These are phyloP conservation scores for Diachasmimorpha longicaudata DNA, from an alignment of 1,140 invertebrate species.

Conservation along the genomic window DNA sequence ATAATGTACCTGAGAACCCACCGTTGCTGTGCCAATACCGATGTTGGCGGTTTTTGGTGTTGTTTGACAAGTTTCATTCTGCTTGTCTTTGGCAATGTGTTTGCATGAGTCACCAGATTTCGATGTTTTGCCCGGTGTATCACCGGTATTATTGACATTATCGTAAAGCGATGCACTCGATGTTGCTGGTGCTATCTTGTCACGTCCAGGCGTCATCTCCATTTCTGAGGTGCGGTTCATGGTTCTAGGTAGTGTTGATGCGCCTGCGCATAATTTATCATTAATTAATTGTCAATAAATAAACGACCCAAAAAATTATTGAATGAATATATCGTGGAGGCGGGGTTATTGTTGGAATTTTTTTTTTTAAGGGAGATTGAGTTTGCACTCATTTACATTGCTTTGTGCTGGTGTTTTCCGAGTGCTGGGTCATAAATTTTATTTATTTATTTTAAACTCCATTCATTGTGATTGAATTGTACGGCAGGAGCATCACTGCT, in stretches of 20 bases:
- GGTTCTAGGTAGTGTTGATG: slow-evolving; percentile 82
- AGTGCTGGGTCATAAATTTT: background rate
- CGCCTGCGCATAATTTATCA: slow-evolving; percentile 65
- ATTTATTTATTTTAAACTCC: background rate
- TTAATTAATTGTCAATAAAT: slow-evolving; percentile 12
- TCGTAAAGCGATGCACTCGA: slow-evolving; percentile 90
- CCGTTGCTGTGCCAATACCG: slow-evolving; percentile 65
- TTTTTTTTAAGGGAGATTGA: background rate
- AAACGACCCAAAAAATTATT: slow-evolving; percentile 9
- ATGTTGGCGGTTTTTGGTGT: slow-evolving; percentile 60
- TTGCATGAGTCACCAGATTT: slow-evolving; percentile 47
- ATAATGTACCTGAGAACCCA: slow-evolving; percentile 62
- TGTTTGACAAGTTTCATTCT: slow-evolving; percentile 58
- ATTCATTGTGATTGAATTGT: background rate
- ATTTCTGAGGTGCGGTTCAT: slow-evolving; percentile 75
- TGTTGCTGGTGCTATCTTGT: slow-evolving; percentile 81
- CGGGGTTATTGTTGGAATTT: background rate
- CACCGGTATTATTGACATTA: slow-evolving; percentile 69
- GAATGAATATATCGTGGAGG: background rate
- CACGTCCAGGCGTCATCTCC: slow-evolving; percentile 66
- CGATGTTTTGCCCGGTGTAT: slow-evolving; percentile 49
- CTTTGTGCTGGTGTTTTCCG: background rate
- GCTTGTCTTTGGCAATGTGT: slow-evolving; percentile 55
- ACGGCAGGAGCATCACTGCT: background rate
- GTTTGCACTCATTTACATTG: background rate